Conservation (phyloP, 1,140 invertebrate species). For the Lordiphosa collinella region DNA sequence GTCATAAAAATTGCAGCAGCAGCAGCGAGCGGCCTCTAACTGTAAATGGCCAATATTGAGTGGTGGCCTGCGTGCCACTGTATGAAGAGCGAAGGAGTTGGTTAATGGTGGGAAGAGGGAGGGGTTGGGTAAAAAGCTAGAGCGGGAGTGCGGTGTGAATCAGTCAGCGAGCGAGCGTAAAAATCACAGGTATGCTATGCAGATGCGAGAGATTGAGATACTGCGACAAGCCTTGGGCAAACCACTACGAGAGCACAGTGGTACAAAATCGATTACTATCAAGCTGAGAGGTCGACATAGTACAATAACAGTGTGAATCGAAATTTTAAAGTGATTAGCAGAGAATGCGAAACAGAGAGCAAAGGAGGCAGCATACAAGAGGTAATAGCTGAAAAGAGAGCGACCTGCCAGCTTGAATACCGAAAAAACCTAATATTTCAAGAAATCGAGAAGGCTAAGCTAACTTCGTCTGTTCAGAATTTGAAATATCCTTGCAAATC, state of each 20-base stretch:
- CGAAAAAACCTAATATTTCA: too few relatives aligned
- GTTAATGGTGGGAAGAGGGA: slow-evolving; percentile 3
- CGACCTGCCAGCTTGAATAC: too few relatives aligned
- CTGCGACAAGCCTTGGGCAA: too few relatives aligned
- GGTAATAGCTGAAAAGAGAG: too few relatives aligned
- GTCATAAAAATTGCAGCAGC: slow-evolving; percentile 34
- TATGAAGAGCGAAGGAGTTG: not conserved
- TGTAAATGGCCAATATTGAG: slow-evolving; percentile 53
- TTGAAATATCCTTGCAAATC: too few relatives aligned
- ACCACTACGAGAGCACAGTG: slow-evolving; percentile 27
- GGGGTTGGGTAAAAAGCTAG: slow-evolving; percentile 2
- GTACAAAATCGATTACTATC: not conserved
- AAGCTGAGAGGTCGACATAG: too few relatives aligned
- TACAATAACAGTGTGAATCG: too few relatives aligned
- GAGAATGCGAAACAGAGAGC: too few relatives aligned
- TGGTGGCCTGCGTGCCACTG: slow-evolving; percentile 1
- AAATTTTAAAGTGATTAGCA: too few relatives aligned
- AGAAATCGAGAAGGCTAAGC: too few relatives aligned
- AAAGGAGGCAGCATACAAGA: too few relatives aligned
- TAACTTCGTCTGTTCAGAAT: too few relatives aligned
- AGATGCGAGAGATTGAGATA: slow-evolving; percentile 18
- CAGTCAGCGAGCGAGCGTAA: slow-evolving; percentile 8
- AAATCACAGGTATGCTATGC: slow-evolving; percentile 17
- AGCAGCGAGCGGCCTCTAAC: slow-evolving; percentile 40
- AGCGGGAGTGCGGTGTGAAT: slow-evolving; percentile 30